Evolutionary conservation across 2,113 vertebrate genomes (phyloP).

Genomic region (Menura novaehollandiae): DNA sequence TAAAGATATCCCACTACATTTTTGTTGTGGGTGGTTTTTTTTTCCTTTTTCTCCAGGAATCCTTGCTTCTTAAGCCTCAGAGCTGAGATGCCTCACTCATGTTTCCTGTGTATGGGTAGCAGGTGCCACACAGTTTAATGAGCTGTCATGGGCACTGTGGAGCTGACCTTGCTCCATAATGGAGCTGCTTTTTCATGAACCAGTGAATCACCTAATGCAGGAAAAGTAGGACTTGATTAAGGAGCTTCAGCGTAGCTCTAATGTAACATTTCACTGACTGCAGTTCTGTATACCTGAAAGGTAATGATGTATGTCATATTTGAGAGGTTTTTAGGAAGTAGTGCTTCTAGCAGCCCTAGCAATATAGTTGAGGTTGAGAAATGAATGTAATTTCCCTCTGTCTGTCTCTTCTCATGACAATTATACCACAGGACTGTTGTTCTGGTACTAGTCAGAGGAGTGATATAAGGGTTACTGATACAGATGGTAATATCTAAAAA

Average conservation of each 20-base stretch:
- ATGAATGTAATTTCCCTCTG: not conserved
- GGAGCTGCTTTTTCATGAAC: not conserved
- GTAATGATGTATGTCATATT: not conserved
- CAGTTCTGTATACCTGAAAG: not conserved
- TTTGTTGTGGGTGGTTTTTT: not conserved
- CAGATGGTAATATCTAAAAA: not conserved
- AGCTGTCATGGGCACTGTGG: not conserved
- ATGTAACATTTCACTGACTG: not conserved
- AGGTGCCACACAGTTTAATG: constrained; percentile 20
- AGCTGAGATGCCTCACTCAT: not conserved
- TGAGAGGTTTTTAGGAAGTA: not conserved
- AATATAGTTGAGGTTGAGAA: not conserved
- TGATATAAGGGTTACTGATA: not conserved
- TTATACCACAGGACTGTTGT: not conserved
- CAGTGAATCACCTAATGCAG: not conserved
- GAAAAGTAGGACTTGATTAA: constrained; percentile 28
- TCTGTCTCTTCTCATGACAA: not conserved
- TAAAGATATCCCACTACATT: not conserved
- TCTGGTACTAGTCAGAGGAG: not conserved
- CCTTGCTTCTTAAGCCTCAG: not conserved
- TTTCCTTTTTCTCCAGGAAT: not conserved
- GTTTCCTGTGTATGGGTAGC: not conserved
- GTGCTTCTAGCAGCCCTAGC: not conserved
- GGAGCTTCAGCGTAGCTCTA: not conserved
- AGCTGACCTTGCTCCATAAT: not conserved